These are phyloP conservation scores for Chrysocyon brachyurus DNA, from an alignment of 2,797 vertebrate genomes.

Conservation along the genomic window DNA sequence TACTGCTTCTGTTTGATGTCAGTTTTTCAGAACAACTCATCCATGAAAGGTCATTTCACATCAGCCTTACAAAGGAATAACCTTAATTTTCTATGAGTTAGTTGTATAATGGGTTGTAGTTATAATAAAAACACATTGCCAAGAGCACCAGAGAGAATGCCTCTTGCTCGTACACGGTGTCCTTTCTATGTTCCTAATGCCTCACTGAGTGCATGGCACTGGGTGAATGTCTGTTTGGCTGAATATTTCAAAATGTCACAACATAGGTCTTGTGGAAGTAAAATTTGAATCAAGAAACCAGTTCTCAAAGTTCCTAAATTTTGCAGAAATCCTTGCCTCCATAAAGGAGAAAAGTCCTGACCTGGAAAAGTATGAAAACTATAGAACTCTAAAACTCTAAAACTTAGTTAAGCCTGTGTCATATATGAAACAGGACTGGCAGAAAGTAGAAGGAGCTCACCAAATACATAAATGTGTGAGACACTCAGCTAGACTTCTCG, in stretches of 20 bases:
- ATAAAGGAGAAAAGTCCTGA: constrained; percentile 16
- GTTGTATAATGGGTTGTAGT: not conserved
- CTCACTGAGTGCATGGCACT: not conserved
- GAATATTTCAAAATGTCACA: constrained; percentile 35
- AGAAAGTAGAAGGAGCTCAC: constrained; percentile 16
- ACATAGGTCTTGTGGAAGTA: not conserved
- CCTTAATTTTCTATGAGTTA: constrained; percentile 34
- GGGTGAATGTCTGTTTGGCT: not conserved
- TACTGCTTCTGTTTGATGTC: constrained; percentile 46
- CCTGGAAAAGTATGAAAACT: not conserved
- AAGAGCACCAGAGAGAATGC: not conserved
- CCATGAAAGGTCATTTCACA: constrained; percentile 72
- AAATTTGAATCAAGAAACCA: not conserved
- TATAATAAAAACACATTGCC: not conserved
- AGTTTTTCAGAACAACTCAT: constrained; percentile 58
- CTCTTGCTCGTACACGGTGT: not conserved
- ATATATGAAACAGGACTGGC: not conserved
- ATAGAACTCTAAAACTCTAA: not conserved
- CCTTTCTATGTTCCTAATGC: not conserved
- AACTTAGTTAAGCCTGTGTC: not conserved
- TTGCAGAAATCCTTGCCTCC: not conserved
- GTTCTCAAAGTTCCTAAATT: not conserved
- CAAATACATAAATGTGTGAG: not conserved
- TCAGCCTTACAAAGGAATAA: constrained; percentile 48
- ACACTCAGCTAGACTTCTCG: not conserved